Evolutionary conservation across 1,140 invertebrate species (phyloP).

Genomic region (Brachystomella parvula): DNA sequence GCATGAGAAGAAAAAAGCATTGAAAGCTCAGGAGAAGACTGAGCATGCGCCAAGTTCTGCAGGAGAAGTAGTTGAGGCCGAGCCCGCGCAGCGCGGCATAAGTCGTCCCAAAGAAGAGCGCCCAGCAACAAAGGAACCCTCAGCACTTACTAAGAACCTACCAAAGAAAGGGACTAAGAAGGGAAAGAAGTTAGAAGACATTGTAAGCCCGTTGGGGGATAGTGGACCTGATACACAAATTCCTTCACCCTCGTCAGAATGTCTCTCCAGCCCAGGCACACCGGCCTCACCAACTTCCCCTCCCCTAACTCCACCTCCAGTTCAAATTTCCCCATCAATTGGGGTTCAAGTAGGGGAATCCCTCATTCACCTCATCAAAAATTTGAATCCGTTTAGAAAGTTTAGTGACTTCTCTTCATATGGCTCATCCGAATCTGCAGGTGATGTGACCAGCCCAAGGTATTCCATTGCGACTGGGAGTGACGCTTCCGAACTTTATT

Average conservation of each 20-base stretch:
- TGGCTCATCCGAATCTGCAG: slow-evolving; percentile 47
- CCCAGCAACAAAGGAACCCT: neutral
- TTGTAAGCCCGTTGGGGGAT: neutral
- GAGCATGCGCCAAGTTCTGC: slow-evolving; percentile 55
- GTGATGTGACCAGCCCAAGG: slow-evolving; percentile 18
- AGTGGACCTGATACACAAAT: too few relatives aligned
- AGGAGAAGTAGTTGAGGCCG: slow-evolving; percentile 45
- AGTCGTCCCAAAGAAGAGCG: neutral
- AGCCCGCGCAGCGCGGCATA: neutral
- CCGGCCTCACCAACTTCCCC: neutral
- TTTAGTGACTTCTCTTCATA: slow-evolving; percentile 45
- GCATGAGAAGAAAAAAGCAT: slow-evolving; percentile 55
- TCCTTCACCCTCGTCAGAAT: neutral
- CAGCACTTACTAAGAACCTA: neutral
- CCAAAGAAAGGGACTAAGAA: neutral
- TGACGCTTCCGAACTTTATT: neutral
- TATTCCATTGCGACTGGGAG: slow-evolving; percentile 24
- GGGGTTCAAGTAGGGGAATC: slow-evolving; percentile 38
- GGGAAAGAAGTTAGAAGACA: neutral
- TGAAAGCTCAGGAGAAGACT: slow-evolving; percentile 45
- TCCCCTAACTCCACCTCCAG: neutral
- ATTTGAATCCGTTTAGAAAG: slow-evolving; percentile 39
- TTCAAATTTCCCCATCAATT: slow-evolving; percentile 18
- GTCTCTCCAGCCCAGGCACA: neutral
- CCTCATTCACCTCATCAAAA: slow-evolving; percentile 32